These are phyloP conservation scores for Fistularia commersonii DNA, from an alignment of 2,797 vertebrate genomes.

Conservation along the genomic window DNA sequence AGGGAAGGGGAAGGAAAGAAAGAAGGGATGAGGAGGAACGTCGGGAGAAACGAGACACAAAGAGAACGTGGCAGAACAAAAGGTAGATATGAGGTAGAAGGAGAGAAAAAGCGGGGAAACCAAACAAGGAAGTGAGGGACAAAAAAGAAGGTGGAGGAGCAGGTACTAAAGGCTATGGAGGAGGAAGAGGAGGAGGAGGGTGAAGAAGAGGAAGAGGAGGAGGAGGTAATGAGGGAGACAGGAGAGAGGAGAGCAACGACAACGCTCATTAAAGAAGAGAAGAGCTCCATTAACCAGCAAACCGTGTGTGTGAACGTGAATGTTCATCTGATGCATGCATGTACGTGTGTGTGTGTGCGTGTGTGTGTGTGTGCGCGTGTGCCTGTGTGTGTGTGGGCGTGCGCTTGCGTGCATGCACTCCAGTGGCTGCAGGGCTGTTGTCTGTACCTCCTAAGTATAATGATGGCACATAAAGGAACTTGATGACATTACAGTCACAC, in stretches of 20 bases:
- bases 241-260: conserved; percentile 55
- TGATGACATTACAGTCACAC: conserved; percentile 17
- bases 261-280: conserved; percentile 69
- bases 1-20: no score
- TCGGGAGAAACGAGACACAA: no score
- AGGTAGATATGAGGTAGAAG: background rate
- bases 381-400: conserved; percentile 20
- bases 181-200: background rate
- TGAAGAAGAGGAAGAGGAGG: conserved; percentile 4
- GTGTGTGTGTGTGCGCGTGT: conserved; percentile 2
- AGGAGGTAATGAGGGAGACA: conserved; percentile 59
- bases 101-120: background rate
- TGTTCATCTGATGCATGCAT: conserved; percentile 3
- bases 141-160: background rate
- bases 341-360: conserved; percentile 3
- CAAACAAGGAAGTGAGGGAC: background rate
- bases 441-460: conserved; percentile 64
- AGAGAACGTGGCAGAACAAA: no score
- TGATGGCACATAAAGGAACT: conserved; percentile 54
- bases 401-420: conserved; percentile 16
- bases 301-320: conserved; percentile 36
- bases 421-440: conserved; percentile 49
- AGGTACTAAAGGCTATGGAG: background rate
- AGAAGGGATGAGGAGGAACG: no score
- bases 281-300: conserved; percentile 72